Conservation (phyloP, 2,113 vertebrate genomes). For the Recurvirostra avosetta region DNA sequence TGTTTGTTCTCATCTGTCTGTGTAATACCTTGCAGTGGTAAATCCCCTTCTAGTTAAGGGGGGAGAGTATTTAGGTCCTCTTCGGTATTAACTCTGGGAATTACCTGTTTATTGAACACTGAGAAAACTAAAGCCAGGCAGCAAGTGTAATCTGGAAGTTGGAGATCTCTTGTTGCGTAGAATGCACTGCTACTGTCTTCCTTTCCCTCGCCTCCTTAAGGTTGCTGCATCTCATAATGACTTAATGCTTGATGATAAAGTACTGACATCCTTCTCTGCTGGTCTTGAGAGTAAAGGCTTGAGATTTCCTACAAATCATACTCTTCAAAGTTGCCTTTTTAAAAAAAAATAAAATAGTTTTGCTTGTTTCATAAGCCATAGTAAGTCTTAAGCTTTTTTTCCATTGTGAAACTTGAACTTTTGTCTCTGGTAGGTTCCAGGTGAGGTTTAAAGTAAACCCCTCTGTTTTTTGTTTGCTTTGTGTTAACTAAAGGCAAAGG, state of each 20-base stretch:
- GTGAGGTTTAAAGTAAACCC: neutral
- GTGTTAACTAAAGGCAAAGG: conserved; percentile 71
- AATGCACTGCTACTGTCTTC: neutral
- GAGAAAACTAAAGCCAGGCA: neutral
- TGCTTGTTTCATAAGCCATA: neutral
- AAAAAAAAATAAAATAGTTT: neutral
- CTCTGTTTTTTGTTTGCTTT: neutral
- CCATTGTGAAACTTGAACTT: neutral
- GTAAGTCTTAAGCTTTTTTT: neutral
- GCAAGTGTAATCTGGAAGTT: neutral
- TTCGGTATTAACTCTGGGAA: neutral
- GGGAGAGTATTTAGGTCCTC: neutral
- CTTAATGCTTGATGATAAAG: neutral
- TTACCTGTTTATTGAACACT: neutral
- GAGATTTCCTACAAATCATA: neutral
- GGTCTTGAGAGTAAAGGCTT: neutral
- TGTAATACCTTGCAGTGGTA: neutral
- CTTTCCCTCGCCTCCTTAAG: neutral
- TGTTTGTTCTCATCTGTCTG: neutral
- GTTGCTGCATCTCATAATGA: neutral
- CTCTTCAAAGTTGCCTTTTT: neutral
- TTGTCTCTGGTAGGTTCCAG: neutral
- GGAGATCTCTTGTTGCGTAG: neutral
- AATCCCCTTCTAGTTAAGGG: neutral
- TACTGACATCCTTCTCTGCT: neutral